A percentile compares a stretch with the other conserved stretches of the same genome.
Evolutionary conservation across 2,888 invertebrate species (phyloP).

Genomic region (Caenorhabditis zanzibari): DNA sequence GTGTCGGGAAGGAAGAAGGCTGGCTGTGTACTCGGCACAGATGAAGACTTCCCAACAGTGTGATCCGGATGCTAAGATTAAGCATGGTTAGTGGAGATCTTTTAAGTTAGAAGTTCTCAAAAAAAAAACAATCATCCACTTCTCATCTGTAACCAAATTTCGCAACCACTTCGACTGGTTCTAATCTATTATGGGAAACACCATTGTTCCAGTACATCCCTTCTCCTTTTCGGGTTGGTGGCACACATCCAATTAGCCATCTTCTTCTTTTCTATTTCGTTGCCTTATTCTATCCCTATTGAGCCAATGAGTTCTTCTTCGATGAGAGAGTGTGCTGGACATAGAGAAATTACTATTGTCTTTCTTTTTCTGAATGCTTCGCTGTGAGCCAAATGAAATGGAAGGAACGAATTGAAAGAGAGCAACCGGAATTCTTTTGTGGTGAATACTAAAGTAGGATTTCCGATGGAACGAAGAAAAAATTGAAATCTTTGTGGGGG

Average conservation of each 20-base stretch:
- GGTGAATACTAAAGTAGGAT: slow-evolving; percentile 44
- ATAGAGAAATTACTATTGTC: slow-evolving; percentile 35
- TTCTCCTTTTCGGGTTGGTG: slow-evolving; percentile 11
- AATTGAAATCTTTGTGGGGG: no score
- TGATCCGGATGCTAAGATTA: slow-evolving; percentile 20
- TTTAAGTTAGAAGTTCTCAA: no score
- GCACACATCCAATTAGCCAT: slow-evolving; percentile 43
- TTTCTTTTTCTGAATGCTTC: slow-evolving; percentile 21
- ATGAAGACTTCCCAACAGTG: slow-evolving; percentile 56
- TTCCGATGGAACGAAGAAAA: slow-evolving; percentile 2
- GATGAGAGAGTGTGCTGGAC: not conserved
- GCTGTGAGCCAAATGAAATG: slow-evolving; percentile 24
- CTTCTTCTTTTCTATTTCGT: not conserved
- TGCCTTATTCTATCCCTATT: slow-evolving; percentile 7
- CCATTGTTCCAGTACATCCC: slow-evolving; percentile 18
- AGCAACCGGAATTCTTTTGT: slow-evolving; percentile 14
- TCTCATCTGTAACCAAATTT: slow-evolving; percentile 1
- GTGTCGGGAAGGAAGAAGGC: slow-evolving; percentile 90
- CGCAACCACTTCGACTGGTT: slow-evolving; percentile 7
- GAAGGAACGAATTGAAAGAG: slow-evolving; percentile 4
- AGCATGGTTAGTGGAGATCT: slow-evolving; percentile 34
- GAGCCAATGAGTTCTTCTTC: slow-evolving; percentile 24
- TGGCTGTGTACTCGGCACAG: slow-evolving; percentile 92
- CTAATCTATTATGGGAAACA: not conserved
- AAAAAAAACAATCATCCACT: no score